Evolutionary conservation across 1,140 invertebrate genomes (phyloP).

Genomic region (Varroa destructor): DNA sequence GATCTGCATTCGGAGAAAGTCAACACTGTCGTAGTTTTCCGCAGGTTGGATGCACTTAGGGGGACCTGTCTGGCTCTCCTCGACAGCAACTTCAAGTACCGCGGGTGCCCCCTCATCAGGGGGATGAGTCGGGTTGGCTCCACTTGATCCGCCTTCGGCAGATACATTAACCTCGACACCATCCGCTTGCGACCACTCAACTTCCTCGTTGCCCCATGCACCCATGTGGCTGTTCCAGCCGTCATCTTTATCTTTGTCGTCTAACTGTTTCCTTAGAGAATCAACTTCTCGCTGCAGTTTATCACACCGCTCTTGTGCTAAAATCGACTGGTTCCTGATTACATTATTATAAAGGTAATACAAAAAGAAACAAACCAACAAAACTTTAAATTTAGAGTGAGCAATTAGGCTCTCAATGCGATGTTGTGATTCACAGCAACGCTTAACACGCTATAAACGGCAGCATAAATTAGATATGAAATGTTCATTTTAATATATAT

Average conservation of each 20-base stretch:
- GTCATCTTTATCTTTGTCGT: slow-evolving; percentile 36
- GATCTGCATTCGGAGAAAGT: slow-evolving; percentile 20
- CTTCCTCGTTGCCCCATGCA: too few species aligned
- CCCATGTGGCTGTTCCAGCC: slow-evolving; percentile 33
- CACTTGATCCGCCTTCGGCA: not conserved
- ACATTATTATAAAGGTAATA: slow-evolving; percentile 38
- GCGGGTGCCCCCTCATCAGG: slow-evolving; percentile 4
- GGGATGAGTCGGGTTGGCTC: slow-evolving; percentile 27
- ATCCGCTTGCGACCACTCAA: not conserved
- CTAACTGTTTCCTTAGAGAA: slow-evolving; percentile 36
- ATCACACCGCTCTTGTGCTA: slow-evolving; percentile 43
- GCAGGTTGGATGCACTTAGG: not conserved
- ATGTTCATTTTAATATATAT: too few species aligned
- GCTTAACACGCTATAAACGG: too few species aligned
- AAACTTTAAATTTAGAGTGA: not conserved
- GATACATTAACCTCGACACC: not conserved
- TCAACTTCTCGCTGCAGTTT: slow-evolving; percentile 37
- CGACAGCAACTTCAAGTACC: slow-evolving; percentile 19
- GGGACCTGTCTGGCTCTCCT: slow-evolving; percentile 1
- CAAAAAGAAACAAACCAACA: slow-evolving; percentile 27
- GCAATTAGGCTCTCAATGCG: too few species aligned
- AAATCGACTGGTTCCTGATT: slow-evolving; percentile 43
- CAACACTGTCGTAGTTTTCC: not conserved
- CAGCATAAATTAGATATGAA: too few species aligned
- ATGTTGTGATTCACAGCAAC: too few species aligned